Conservation (phyloP, 2,797 vertebrate species). For the Darevskia mixta region DNA sequence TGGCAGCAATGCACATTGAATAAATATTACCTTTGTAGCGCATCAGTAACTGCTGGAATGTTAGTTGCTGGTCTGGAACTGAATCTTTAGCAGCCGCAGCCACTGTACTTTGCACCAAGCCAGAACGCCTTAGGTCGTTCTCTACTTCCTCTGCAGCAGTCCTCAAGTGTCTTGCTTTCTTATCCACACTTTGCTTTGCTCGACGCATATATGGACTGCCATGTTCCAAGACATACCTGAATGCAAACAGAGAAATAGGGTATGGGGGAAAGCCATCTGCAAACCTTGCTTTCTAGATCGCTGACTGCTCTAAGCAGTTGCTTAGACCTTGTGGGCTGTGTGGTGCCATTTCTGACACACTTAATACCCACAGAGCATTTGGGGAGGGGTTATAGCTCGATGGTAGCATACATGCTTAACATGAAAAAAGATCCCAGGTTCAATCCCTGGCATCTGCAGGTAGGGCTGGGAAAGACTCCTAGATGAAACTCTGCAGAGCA, state of each 20-base stretch:
- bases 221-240: conserved; percentile 91
- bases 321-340: not conserved
- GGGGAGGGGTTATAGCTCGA: too few species aligned
- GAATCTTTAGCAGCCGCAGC: conserved; percentile 84
- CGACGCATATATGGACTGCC: conserved; percentile 90
- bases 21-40: conserved; percentile 87
- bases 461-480: too few species aligned
- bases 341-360: not conserved
- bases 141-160: conserved; percentile 86
- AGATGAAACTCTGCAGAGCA: too few species aligned
- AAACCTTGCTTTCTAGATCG: not conserved
- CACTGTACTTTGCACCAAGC: conserved; percentile 72
- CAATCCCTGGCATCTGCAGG: too few species aligned
- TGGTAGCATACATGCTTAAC: too few species aligned
- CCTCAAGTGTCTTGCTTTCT: conserved; percentile 74
- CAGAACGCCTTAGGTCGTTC: conserved; percentile 85
- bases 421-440: too few species aligned
- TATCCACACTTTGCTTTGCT: conserved; percentile 79
- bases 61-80: conserved; percentile 92
- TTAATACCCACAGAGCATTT: not conserved
- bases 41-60: conserved; percentile 87
- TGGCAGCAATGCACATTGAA: not conserved
- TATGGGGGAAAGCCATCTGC: not conserved
- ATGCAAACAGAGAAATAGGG: conserved; percentile 33
- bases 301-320: not conserved